Conservation (phyloP, 2,888 invertebrate species). For the Polymixis lichenea region DNA sequence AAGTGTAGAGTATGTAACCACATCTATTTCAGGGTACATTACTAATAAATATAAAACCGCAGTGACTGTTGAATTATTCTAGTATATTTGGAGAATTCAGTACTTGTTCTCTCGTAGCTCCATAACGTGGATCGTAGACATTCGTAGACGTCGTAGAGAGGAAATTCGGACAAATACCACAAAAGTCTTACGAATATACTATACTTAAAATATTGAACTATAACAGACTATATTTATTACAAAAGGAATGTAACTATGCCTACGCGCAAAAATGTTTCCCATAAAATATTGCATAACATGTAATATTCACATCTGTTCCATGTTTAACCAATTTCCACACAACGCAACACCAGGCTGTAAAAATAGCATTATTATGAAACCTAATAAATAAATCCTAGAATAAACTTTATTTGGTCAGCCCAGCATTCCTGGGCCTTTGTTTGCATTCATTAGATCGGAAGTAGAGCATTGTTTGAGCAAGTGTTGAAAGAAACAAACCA, state of each 20-base stretch:
- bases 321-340: conserved; percentile 23
- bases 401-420: conserved; percentile 59
- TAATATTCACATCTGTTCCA: conserved; percentile 33
- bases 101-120: not conserved
- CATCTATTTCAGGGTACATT: conserved; percentile 49
- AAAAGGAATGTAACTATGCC: conserved; percentile 3
- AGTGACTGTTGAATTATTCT: conserved; percentile 22
- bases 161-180: not conserved
- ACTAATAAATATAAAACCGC: conserved; percentile 25
- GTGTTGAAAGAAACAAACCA: conserved; percentile 83
- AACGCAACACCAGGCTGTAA: conserved; percentile 14
- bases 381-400: conserved; percentile 57
- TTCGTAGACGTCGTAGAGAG: not conserved
- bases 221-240: not conserved
- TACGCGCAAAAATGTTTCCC: conserved; percentile 16
- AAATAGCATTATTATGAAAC: conserved; percentile 49
- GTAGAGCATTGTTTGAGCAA: conserved; percentile 83
- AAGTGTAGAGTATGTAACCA: conserved; percentile 30
- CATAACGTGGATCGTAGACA: not conserved
- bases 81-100: conserved; percentile 10
- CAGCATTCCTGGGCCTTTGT: conserved; percentile 72
- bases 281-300: conserved; percentile 13
- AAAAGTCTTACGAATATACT: not conserved
- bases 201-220: not conserved
- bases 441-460: conserved; percentile 78